Evolutionary conservation across 2,888 invertebrate species (phyloP), one percentile per base, ranked within the genome.

Genomic region (Timandra comae): DNA sequence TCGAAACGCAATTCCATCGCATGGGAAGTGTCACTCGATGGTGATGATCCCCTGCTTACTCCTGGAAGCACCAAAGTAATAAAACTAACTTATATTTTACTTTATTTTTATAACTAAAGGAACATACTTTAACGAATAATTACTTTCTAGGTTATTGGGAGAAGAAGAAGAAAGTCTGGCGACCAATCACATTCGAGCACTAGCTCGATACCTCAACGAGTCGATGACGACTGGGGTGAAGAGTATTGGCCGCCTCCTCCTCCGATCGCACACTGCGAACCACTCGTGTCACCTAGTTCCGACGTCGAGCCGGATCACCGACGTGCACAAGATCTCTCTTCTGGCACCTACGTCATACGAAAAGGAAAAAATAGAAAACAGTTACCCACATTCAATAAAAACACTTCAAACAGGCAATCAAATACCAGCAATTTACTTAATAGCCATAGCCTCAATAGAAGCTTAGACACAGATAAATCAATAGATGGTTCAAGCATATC

Each of bases 11-110:
- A 91, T 64, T 93, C 94, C 65, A 93, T 94, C 52, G 94, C 94
- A 43, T 94, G 95, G 94, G 94, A 95, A 86, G 94, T 95, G 44
- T 91, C 94, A 43, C 87, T 95, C 55, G 91, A 91, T 65, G 91
- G 90, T 66, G 86, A 87, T 60, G 91, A 91, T 66, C 89, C 91
- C 36, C 84, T 91, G 25, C 87, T 91, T 41, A 91, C 91, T 27
- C 92, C 92, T 26, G 92, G 90, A 30, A 90, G 90, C 60, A 91
- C 90, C 43, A 90, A 90, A 77, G 91, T 91, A 63, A n/a, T n/a
- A n/a, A n/a, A n/a, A n/a, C n/a, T n/a, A n/a, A n/a, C n/a, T n/a
- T 28, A 3, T 30, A 26, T 9, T 7, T 10, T 21, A 19, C 3
- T n/a, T 25, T 5, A 5, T 12, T 9, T 23, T 3, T 24, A 7